Evolutionary conservation across 2,888 invertebrate species (phyloP), one percentile per base, ranked within the genome.

Genomic region (Athalia circularis): DNA sequence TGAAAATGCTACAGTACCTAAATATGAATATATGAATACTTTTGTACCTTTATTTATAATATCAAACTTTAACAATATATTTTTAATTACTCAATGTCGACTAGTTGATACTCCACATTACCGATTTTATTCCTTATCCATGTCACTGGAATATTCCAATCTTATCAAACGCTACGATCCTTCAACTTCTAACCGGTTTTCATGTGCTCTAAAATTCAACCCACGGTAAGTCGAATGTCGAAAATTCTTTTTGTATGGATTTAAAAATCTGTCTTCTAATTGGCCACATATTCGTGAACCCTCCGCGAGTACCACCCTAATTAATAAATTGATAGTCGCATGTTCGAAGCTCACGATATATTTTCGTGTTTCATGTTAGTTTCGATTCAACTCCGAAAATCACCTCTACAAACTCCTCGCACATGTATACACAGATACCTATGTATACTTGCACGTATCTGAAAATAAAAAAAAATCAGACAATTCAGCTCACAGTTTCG

Each of bases 1-100:
- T 70, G n/a, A 59, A 72, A 72, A 72, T 72, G 72, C 72, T 72
- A 72, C 72, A 4, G 72, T 72, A 72, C 72, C 72, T 72, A 29
- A 43, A 48, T 5, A 11, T 59, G n/a, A 7, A n/a, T 68, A 29
- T 4, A 68, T 52, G n/a, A 48, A 68, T 68, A 52, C 15, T 68
- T 15, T 15, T 9, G 6, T 15, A 72, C 57, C 6, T 45, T 57
- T 70, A 70, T 70, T 70, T 70, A 67, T 67, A 50, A 5, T 47
- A 65, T 29, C 11, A 7, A 62, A 29, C 29, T 29, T 29, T 29
- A 29, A 29, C 29, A 29, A 29, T 29, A 11, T 54, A 54, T 11
- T 54, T 11, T 54, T 54, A 9, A 54, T 9, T 11, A n/a, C 9
- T 54, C 29, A 2, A 29, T 29, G 11, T 54, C 54, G 7, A n/a